Conservation (phyloP, 2,113 vertebrate genomes). For the Sprattus sprattus region DNA sequence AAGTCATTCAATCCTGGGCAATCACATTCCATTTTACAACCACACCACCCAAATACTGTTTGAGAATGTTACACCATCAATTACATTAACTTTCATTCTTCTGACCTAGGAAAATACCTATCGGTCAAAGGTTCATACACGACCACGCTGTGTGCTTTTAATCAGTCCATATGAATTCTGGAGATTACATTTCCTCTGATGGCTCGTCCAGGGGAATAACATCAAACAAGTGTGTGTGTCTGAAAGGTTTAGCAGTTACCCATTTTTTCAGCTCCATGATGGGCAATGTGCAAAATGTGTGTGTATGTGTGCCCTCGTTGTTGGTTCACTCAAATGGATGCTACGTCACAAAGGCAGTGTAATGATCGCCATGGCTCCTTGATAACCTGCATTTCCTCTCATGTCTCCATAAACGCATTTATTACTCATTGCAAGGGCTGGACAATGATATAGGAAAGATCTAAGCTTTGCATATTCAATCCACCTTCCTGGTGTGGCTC, state of each 20-base stretch:
- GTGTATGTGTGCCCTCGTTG: not conserved
- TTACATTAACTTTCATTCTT: not conserved
- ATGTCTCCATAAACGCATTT: too few relatives aligned
- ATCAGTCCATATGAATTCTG: not conserved
- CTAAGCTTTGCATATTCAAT: too few relatives aligned
- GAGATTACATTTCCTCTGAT: not conserved
- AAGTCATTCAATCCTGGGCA: not conserved
- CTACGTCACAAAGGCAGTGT: not conserved
- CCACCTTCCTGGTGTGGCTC: too few relatives aligned
- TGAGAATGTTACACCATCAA: not conserved
- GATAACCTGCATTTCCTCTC: too few relatives aligned
- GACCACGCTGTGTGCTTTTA: not conserved
- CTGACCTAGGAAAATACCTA: not conserved
- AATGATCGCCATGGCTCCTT: not conserved
- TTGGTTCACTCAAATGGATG: not conserved
- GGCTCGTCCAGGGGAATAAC: not conserved
- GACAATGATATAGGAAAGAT: too few relatives aligned
- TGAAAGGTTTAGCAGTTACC: not conserved
- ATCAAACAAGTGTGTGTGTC: not conserved
- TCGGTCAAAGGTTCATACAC: not conserved
- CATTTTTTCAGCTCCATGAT: not conserved
- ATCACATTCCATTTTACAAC: not conserved
- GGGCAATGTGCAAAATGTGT: not conserved
- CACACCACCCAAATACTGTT: not conserved
- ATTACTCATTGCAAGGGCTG: too few relatives aligned